Percentiles rank a stretch among this genome's conserved stretches.
Conservation (phyloP, 2,888 invertebrate species). For the Mycalesis mineus region DNA sequence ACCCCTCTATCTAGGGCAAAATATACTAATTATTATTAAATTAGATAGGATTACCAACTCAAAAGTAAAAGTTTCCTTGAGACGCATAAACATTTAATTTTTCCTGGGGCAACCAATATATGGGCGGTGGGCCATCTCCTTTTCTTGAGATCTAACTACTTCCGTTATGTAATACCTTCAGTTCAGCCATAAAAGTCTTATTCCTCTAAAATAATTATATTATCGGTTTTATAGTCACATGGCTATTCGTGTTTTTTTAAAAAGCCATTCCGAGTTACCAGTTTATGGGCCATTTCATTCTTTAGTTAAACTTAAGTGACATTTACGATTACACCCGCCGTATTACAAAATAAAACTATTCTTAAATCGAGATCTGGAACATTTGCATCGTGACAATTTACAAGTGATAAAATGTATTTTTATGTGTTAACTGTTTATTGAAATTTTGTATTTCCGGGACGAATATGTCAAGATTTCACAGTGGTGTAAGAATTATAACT, state of each 20-base stretch:
- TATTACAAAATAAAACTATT: slow-evolving; percentile 23
- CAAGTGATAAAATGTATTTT: slow-evolving; percentile 8
- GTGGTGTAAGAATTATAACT: neutral
- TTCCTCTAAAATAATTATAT: slow-evolving; percentile 20
- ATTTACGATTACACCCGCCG: slow-evolving; percentile 25
- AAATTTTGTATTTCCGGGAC: neutral
- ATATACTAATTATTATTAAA: too few relatives aligned
- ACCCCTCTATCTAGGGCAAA: too few relatives aligned
- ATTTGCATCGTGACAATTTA: slow-evolving; percentile 21
- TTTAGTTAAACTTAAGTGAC: slow-evolving; percentile 20
- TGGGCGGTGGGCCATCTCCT: too few relatives aligned
- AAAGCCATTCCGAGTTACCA: slow-evolving; percentile 24
- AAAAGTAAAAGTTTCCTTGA: too few relatives aligned
- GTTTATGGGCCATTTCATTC: slow-evolving; percentile 26
- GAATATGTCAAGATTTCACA: too few relatives aligned
- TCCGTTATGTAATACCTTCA: neutral
- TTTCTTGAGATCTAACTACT: neutral
- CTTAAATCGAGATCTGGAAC: slow-evolving; percentile 10
- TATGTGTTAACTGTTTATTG: neutral
- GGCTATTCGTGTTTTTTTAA: slow-evolving; percentile 18
- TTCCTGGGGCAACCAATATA: too few relatives aligned
- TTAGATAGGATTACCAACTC: too few relatives aligned
- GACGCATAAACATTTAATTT: too few relatives aligned
- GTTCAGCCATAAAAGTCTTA: slow-evolving; percentile 10
- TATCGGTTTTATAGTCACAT: slow-evolving; percentile 17